A percentile compares a stretch with the other conserved stretches of the same genome.
phyloP scores from a whole-genome alignment of 2,797 vertebrate species.

The Apogon hyalosoma region DNA sequence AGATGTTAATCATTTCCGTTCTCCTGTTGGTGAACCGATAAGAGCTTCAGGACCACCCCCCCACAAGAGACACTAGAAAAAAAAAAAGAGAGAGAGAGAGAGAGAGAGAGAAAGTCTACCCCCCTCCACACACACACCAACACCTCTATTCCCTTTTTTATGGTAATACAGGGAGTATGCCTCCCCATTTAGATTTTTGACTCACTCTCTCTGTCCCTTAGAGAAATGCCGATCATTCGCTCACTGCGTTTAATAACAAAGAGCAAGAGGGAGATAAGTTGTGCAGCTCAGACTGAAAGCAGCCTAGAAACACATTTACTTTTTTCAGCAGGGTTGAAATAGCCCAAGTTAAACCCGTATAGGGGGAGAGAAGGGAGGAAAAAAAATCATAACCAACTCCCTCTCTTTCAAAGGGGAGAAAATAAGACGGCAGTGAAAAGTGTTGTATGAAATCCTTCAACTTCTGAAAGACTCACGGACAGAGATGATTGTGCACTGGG shows the following conservation, averaged over 20 bases:
- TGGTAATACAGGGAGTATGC: slow-evolving; percentile 73
- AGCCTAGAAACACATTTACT: slow-evolving; percentile 75
- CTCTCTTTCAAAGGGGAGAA: slow-evolving; percentile 63
- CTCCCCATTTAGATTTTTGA: slow-evolving; percentile 74
- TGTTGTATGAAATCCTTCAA: slow-evolving; percentile 77
- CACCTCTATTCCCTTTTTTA: slow-evolving; percentile 64
- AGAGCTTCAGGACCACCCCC: slow-evolving; percentile 71
- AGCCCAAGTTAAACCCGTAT: slow-evolving; percentile 72
- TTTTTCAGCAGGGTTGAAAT: slow-evolving; percentile 72
- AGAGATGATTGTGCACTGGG: slow-evolving; percentile 70
- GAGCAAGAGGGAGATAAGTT: slow-evolving; percentile 76
- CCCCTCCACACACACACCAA: slow-evolving; percentile 34
- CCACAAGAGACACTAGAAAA: no score
- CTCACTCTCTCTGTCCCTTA: slow-evolving; percentile 65
- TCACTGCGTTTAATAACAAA: slow-evolving; percentile 76
- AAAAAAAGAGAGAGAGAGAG: no score
- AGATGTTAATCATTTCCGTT: slow-evolving; percentile 87
- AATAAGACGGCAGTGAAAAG: slow-evolving; percentile 73
- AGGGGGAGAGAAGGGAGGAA: slow-evolving; percentile 19
- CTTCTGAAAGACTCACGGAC: slow-evolving; percentile 75
- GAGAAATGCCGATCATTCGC: slow-evolving; percentile 72
- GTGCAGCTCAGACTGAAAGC: slow-evolving; percentile 78
- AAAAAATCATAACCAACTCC: slow-evolving; percentile 62
- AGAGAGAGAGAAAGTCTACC: slow-evolving; percentile 26
- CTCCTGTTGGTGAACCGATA: slow-evolving; percentile 84